Evolutionary conservation across 2,113 vertebrate species (phyloP).

Genomic region (Indicator maculatus): DNA sequence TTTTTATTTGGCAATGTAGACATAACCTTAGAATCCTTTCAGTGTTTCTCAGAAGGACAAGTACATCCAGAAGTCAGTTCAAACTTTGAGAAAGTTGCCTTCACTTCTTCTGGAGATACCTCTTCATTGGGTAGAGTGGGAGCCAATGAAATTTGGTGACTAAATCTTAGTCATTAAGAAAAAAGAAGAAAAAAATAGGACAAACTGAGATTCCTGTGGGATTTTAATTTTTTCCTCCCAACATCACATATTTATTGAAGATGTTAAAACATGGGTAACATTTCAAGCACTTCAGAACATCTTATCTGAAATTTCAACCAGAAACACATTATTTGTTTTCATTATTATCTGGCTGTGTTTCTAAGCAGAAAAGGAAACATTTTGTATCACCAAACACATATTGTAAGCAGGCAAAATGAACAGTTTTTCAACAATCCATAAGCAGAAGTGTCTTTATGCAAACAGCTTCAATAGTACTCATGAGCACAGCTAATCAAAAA

Average conservation of each 20-base stretch:
- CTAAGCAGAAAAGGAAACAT: neutral
- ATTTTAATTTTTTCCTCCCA: neutral
- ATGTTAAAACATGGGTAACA: neutral
- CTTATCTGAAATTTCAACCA: neutral
- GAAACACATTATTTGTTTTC: neutral
- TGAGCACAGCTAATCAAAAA: neutral
- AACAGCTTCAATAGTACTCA: neutral
- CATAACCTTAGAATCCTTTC: neutral
- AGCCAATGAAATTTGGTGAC: neutral
- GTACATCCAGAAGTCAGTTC: neutral
- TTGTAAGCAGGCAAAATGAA: neutral
- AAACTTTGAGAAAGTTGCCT: neutral
- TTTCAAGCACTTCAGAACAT: neutral
- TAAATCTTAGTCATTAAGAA: neutral
- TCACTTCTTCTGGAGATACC: neutral
- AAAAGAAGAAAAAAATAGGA: neutral
- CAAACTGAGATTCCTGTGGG: neutral
- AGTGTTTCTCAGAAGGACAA: neutral
- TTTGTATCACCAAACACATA: neutral
- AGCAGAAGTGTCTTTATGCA: neutral
- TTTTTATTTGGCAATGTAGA: neutral
- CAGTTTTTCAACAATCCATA: neutral
- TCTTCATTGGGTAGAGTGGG: neutral
- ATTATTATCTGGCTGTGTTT: neutral
- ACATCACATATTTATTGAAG: neutral